These are phyloP conservation scores for Indicator maculatus DNA, from an alignment of 2,113 vertebrate genomes.

Conservation along the genomic window DNA sequence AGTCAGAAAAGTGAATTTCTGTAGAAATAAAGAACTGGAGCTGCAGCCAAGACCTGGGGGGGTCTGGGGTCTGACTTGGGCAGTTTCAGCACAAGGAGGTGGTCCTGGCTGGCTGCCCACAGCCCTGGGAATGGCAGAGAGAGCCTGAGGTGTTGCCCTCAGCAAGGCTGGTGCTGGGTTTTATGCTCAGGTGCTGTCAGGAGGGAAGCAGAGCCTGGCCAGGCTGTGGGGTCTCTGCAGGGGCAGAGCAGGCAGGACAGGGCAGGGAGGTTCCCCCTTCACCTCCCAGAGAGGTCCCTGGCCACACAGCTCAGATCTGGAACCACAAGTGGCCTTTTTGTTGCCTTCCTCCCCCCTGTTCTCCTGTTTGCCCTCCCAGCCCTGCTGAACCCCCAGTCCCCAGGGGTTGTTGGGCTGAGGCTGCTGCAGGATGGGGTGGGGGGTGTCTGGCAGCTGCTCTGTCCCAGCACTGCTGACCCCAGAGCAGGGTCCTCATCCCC, in stretches of 20 bases:
- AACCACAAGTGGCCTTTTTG: background rate
- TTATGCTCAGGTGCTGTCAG: background rate
- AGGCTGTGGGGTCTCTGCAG: background rate
- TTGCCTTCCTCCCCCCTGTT: background rate
- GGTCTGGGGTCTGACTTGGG: background rate
- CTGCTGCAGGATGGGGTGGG: fast-evolving
- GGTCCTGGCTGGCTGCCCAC: background rate
- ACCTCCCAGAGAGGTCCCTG: background rate
- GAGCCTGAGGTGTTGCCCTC: background rate
- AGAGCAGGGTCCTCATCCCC: too few relatives aligned
- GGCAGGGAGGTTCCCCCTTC: background rate
- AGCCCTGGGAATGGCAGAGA: background rate
- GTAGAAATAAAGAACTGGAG: slow-evolving; percentile 28
- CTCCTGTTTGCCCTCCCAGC: background rate
- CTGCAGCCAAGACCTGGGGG: background rate
- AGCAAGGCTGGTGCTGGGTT: background rate
- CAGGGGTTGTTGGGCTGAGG: fast-evolving
- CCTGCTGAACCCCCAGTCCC: background rate
- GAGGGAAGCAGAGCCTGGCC: background rate
- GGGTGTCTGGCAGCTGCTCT: background rate
- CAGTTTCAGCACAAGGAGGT: background rate
- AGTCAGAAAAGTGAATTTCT: background rate
- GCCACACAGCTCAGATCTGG: background rate
- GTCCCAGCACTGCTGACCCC: background rate
- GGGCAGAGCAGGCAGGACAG: background rate